Conservation (phyloP, 2,113 vertebrate species). For the Sylvietta virens region DNA sequence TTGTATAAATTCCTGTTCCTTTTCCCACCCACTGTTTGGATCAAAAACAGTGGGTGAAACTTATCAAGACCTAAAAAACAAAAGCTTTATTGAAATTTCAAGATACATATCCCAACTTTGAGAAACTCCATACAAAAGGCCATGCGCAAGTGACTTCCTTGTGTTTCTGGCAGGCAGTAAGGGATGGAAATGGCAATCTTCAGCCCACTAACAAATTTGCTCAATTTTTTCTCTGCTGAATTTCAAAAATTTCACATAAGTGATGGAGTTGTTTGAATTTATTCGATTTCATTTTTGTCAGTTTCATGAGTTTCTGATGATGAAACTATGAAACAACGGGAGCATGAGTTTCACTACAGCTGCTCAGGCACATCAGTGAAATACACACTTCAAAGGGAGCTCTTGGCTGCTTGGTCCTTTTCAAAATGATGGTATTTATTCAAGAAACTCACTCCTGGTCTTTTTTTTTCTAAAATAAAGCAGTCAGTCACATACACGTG, state of each 20-base stretch:
- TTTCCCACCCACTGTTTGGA: background rate
- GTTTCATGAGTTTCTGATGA: background rate
- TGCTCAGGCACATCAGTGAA: background rate
- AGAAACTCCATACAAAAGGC: background rate
- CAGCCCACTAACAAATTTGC: background rate
- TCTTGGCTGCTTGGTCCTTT: background rate
- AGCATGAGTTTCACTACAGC: background rate
- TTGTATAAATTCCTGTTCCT: background rate
- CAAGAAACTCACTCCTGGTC: background rate
- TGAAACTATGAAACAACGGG: background rate
- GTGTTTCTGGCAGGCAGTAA: background rate
- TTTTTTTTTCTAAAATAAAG: background rate
- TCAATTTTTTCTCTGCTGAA: background rate
- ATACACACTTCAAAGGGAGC: background rate
- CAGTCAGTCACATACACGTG: rapidly evolving
- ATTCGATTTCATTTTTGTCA: background rate
- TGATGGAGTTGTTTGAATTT: background rate
- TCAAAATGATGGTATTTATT: background rate
- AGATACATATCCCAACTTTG: background rate
- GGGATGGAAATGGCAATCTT: background rate
- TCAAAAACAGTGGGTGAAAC: background rate
- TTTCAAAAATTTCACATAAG: background rate
- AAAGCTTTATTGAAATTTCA: background rate
- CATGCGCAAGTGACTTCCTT: background rate
- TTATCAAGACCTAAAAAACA: background rate